phyloP scores from a whole-genome alignment of 2,113 vertebrate genomes.

The Ochotona princeps region DNA sequence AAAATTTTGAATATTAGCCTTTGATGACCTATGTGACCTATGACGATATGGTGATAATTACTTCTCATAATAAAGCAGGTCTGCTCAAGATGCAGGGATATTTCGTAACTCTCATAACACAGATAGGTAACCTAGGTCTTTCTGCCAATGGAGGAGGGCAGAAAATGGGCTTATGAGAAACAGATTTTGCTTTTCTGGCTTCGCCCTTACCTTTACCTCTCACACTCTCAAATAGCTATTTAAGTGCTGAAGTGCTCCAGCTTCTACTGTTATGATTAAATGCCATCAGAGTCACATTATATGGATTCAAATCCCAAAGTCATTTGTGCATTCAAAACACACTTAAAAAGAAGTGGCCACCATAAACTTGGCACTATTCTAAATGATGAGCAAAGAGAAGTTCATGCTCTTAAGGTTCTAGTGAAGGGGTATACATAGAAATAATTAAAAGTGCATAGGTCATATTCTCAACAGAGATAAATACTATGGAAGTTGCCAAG shows the following conservation, averaged over 20 bases:
- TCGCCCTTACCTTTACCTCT: not conserved
- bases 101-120: not conserved
- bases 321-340: not conserved
- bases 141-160: not conserved
- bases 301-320: not conserved
- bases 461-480: not conserved
- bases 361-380: not conserved
- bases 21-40: not conserved
- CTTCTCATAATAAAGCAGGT: not conserved
- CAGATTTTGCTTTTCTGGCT: constrained; percentile 32
- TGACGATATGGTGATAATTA: not conserved
- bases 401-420: not conserved
- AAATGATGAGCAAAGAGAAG: not conserved
- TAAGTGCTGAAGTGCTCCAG: not conserved
- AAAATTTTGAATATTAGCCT: not conserved
- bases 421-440: not conserved
- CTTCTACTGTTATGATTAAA: not conserved
- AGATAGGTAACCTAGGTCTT: not conserved
- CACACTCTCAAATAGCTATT: not conserved
- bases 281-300: not conserved
- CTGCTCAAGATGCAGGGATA: not conserved
- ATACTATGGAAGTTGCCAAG: not conserved
- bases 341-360: not conserved
- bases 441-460: not conserved
- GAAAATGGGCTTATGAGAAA: constrained; percentile 14